These are phyloP conservation scores for Anoplophora glabripennis DNA, from an alignment of 1,140 invertebrate genomes.

Conservation along the genomic window DNA sequence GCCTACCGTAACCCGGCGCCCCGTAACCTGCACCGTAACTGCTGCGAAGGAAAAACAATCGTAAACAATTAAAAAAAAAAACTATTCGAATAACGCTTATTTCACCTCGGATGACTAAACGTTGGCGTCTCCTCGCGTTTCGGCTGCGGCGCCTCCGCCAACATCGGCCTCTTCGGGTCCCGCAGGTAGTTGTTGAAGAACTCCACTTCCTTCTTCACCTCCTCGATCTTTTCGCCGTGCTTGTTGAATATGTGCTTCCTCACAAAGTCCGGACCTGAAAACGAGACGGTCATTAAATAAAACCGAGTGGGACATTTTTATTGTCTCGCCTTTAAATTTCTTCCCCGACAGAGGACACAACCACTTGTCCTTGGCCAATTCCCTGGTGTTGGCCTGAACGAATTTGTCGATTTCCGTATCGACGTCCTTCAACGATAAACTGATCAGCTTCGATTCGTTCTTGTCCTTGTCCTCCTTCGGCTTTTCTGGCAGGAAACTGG, in stretches of 20 bases:
- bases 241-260: slow-evolving; percentile 99
- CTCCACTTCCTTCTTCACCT: slow-evolving; percentile 93
- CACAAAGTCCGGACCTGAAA: slow-evolving; percentile 87
- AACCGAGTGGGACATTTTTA: no score
- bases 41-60: not conserved
- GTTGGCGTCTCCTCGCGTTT: slow-evolving; percentile 52
- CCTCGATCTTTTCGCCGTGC: slow-evolving; percentile 93
- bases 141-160: slow-evolving; percentile 77
- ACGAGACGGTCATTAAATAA: no score
- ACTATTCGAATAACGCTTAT: not conserved
- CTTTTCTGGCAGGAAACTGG: slow-evolving; percentile 75
- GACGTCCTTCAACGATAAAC: slow-evolving; percentile 67
- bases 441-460: slow-evolving; percentile 47
- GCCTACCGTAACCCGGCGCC: slow-evolving; percentile 38
- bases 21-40: slow-evolving; percentile 48
- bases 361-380: slow-evolving; percentile 97
- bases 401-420: slow-evolving; percentile 95
- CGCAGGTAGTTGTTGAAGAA: slow-evolving; percentile 98
- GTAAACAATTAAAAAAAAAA: not conserved
- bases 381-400: slow-evolving; percentile 89
- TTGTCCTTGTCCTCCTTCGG: slow-evolving; percentile 42
- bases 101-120: slow-evolving; percentile 45
- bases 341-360: slow-evolving; percentile 97
- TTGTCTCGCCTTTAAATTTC: slow-evolving; percentile 91
- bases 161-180: slow-evolving; percentile 91